Conservation (phyloP, 1,140 invertebrate species). For the Drosophila athabasca region DNA sequence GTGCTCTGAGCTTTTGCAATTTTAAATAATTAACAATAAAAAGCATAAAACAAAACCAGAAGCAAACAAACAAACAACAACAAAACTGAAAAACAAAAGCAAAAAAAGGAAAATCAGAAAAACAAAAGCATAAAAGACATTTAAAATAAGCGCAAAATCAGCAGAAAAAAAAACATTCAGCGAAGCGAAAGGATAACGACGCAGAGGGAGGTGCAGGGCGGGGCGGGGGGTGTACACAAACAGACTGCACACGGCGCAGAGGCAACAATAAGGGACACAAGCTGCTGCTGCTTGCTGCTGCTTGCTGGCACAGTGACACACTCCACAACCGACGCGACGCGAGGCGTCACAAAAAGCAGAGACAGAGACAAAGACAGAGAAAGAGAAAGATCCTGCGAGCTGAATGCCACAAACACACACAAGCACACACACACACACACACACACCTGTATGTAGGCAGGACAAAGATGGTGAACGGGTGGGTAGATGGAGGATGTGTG, state of each 20-base stretch:
- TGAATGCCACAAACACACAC: background rate
- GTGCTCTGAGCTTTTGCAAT: slow-evolving; percentile 43
- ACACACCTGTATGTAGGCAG: slow-evolving; percentile 38
- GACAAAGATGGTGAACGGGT: background rate
- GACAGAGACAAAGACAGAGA: slow-evolving; percentile 7
- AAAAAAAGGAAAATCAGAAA: slow-evolving; percentile 14
- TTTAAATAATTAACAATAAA: slow-evolving; percentile 72
- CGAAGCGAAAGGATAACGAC: slow-evolving; percentile 70
- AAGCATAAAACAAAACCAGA: slow-evolving; percentile 51
- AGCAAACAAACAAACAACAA: slow-evolving; percentile 42
- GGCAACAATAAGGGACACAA: slow-evolving; percentile 66
- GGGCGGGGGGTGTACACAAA: background rate
- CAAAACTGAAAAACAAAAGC: slow-evolving; percentile 28
- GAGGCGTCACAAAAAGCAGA: slow-evolving; percentile 30
- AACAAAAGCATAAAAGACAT: slow-evolving; percentile 60
- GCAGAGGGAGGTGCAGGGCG: background rate
- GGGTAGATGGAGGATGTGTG: slow-evolving; percentile 16
- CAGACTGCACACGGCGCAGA: background rate
- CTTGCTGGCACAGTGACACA: slow-evolving; percentile 69
- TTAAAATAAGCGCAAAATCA: slow-evolving; percentile 79
- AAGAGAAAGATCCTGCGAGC: no score
- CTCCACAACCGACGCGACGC: slow-evolving; percentile 40
- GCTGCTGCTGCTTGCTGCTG: slow-evolving; percentile 28
- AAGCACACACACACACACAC: background rate
- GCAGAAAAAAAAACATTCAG: slow-evolving; percentile 77